A percentile compares a stretch with the other conserved stretches of the same genome.
Conservation (phyloP, 2,888 invertebrate species). For the Macrosiphum euphorbiae region DNA sequence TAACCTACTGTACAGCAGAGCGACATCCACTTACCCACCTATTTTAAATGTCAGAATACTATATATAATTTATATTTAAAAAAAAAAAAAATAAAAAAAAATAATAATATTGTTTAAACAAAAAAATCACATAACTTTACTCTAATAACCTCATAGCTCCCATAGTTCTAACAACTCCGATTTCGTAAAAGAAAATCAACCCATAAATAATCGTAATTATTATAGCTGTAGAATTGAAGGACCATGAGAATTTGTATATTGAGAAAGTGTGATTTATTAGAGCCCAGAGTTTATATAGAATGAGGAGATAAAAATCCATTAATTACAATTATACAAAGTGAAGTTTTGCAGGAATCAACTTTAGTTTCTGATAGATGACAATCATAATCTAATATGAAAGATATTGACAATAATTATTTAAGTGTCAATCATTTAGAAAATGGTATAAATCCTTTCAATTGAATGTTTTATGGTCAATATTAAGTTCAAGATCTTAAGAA, state of each 20-base stretch:
- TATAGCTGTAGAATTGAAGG: background rate
- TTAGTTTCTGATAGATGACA: background rate
- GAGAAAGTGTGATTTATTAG: background rate
- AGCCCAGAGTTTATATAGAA: background rate
- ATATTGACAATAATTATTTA: background rate
- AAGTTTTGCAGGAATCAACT: background rate
- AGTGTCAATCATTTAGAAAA: background rate
- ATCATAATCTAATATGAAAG: background rate
- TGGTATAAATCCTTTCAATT: background rate
- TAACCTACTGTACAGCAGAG: too few species aligned
- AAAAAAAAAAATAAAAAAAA: too few species aligned
- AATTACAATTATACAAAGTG: background rate
- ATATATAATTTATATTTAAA: too few species aligned
- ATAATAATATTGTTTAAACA: too few species aligned
- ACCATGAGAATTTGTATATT: background rate
- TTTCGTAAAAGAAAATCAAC: background rate
- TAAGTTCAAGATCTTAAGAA: background rate
- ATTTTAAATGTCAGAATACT: too few species aligned
- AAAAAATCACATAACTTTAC: too few species aligned
- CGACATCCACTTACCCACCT: too few species aligned
- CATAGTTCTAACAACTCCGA: background rate
- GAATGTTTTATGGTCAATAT: background rate
- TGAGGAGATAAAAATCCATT: background rate
- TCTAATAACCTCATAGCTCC: too few species aligned
- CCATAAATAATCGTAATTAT: background rate